Conservation (phyloP, 1,140 invertebrate genomes). For the Drosophila kurseongensis region DNA sequence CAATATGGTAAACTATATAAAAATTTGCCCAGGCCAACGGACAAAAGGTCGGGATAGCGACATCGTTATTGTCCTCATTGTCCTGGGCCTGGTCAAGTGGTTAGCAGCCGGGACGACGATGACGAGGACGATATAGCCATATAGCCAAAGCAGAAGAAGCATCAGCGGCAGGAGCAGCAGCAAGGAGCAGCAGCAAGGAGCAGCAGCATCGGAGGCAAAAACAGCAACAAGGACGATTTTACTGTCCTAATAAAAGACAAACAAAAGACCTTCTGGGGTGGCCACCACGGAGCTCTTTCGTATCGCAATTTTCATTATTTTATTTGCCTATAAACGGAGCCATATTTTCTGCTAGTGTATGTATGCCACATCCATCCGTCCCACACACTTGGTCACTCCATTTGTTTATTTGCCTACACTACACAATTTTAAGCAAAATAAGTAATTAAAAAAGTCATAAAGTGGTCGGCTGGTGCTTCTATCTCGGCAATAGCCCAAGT, state of each 20-base stretch:
- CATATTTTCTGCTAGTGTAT: conserved; percentile 76
- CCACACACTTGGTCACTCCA: conserved; percentile 42
- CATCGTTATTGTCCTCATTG: conserved; percentile 80
- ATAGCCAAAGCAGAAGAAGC: conserved; percentile 1
- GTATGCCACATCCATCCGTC: conserved; percentile 13
- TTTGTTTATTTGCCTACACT: conserved; percentile 72
- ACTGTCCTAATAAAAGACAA: conserved; percentile 82
- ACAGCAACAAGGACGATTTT: conserved; percentile 77
- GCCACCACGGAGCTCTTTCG: conserved; percentile 56
- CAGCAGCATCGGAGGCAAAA: conserved; percentile 26
- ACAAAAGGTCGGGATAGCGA: conserved; percentile 76
- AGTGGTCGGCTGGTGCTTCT: conserved; percentile 45
- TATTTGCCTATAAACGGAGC: conserved; percentile 83
- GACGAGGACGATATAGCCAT: conserved; percentile 28
- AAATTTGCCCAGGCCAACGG: conserved; percentile 65
- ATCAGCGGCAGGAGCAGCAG: conserved; percentile 12
- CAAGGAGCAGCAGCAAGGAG: conserved; percentile 3
- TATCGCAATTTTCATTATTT: conserved; percentile 84
- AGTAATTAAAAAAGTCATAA: conserved; percentile 83
- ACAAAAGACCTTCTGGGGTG: conserved; percentile 72
- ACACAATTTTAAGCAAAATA: conserved; percentile 77
- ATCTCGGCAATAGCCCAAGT: conserved; percentile 28
- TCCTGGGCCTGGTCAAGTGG: conserved; percentile 74
- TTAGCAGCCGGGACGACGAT: conserved; percentile 39
- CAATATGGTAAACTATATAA: conserved; percentile 82